Conservation (phyloP, 2,797 vertebrate species). For the Notolabrus celidotus region DNA sequence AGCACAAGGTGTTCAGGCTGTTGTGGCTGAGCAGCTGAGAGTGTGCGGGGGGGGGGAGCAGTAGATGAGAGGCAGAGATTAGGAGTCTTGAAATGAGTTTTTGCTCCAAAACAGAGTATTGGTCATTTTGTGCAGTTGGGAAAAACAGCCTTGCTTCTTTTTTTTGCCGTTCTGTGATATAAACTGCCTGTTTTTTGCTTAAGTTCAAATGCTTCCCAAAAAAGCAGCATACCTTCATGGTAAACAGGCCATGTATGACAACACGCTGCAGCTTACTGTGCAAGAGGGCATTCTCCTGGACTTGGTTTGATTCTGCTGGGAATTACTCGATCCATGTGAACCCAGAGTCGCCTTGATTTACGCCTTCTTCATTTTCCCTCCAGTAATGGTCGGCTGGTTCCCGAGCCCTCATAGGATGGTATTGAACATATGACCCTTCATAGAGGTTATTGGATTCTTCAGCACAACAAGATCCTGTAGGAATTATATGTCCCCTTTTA, state of each 20-base stretch:
- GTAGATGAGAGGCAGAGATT: slow-evolving; percentile 43
- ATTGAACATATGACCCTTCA: slow-evolving; percentile 66
- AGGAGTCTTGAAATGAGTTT: slow-evolving; percentile 58
- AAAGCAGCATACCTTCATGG: background rate
- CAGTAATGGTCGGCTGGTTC: slow-evolving; percentile 58
- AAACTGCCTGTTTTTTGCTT: background rate
- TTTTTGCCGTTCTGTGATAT: slow-evolving; percentile 20
- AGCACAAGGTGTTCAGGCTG: slow-evolving; percentile 7
- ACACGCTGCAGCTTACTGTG: slow-evolving; percentile 10
- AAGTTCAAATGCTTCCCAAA: background rate
- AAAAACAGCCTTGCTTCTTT: slow-evolving; percentile 14
- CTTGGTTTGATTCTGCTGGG: slow-evolving; percentile 38
- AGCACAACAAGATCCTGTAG: slow-evolving; percentile 51
- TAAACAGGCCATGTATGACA: slow-evolving; percentile 15
- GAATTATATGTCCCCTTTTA: slow-evolving; percentile 59
- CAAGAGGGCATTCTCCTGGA: slow-evolving; percentile 4
- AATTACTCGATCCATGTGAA: slow-evolving; percentile 31
- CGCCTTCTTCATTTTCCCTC: slow-evolving; percentile 55
- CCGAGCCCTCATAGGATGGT: slow-evolving; percentile 52
- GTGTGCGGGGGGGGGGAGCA: background rate
- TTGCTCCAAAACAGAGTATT: slow-evolving; percentile 35
- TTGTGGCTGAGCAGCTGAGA: slow-evolving; percentile 22
- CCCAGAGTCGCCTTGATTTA: slow-evolving; percentile 40
- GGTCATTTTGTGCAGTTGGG: slow-evolving; percentile 39
- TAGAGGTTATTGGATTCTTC: slow-evolving; percentile 74